Conservation (phyloP, 2,113 vertebrate genomes). For the Mohoua ochrocephala region DNA sequence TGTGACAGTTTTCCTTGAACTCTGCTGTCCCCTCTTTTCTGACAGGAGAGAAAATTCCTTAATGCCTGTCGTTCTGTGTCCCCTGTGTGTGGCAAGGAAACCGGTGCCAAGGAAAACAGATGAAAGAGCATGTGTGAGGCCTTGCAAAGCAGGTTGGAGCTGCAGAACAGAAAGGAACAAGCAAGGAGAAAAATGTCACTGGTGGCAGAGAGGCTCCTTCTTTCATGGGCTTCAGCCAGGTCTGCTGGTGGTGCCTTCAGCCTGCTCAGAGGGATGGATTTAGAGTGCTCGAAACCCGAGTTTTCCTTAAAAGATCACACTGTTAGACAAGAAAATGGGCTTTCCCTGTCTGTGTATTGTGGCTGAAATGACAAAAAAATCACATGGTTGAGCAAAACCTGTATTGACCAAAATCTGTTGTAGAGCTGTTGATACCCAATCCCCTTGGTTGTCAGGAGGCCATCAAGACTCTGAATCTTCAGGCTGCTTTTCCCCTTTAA, state of each 20-base stretch:
- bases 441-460: background rate
- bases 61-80: background rate
- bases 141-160: background rate
- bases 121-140: background rate
- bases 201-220: background rate
- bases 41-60: background rate
- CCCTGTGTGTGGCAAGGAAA: background rate
- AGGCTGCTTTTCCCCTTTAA: background rate
- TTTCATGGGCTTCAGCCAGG: background rate
- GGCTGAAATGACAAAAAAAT: background rate
- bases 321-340: background rate
- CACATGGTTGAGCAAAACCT: background rate
- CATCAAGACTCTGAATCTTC: background rate
- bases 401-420: background rate
- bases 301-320: background rate
- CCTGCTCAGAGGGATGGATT: background rate
- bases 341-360: fast-evolving
- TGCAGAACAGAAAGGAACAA: background rate
- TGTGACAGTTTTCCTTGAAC: background rate
- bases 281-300: background rate
- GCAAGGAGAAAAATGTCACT: background rate
- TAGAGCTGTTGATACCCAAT: background rate
- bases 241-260: background rate
- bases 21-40: background rate
- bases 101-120: background rate